Evolutionary conservation across 1,140 invertebrate genomes (phyloP).

Genomic region (Andrena cerasifolii): DNA sequence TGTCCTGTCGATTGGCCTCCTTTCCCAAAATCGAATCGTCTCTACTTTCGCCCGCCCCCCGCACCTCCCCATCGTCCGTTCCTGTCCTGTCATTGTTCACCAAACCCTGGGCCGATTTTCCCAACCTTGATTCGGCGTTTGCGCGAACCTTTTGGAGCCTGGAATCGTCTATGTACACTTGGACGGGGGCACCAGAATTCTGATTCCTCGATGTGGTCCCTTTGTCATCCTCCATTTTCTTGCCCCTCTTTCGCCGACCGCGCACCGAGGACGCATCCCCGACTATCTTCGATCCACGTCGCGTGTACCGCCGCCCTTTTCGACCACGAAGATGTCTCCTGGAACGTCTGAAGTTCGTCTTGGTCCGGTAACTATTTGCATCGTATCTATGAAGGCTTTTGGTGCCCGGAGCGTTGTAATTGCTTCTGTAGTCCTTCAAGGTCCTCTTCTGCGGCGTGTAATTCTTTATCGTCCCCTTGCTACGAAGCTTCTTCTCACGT

Average conservation of each 20-base stretch:
- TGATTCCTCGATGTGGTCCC: background rate
- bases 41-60: too few relatives aligned
- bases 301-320: background rate
- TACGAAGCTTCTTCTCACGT: background rate
- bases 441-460: constrained; percentile 43
- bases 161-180: constrained; percentile 13
- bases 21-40: background rate
- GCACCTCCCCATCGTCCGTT: too few relatives aligned
- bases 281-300: background rate
- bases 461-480: background rate
- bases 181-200: background rate
- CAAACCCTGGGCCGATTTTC: background rate
- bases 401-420: background rate
- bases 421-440: constrained; percentile 13
- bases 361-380: background rate
- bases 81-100: background rate
- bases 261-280: background rate
- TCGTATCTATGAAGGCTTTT: too few relatives aligned
- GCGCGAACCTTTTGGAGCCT: background rate
- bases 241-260: background rate
- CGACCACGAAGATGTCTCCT: constrained; percentile 4
- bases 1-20: constrained; percentile 27
- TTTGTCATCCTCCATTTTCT: background rate
- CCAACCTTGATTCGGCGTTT: background rate
- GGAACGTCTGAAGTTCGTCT: background rate